Percentiles rank a stretch among this genome's conserved stretches.
phyloP scores from a whole-genome alignment of 2,113 vertebrate genomes.

The Corythoichthys haematopterus region DNA sequence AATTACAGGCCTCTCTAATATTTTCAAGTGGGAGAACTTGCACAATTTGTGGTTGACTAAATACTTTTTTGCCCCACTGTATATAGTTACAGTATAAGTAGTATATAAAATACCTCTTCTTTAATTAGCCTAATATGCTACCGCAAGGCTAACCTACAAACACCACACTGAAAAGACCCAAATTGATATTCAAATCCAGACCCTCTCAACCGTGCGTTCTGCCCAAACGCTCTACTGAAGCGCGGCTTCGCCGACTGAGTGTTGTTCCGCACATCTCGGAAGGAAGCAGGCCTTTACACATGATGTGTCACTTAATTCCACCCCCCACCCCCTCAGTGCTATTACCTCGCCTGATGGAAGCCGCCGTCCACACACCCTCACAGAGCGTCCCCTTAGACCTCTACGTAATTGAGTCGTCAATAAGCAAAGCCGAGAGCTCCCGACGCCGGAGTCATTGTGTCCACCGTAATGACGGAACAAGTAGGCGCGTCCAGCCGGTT shows the following conservation, averaged over 20 bases:
- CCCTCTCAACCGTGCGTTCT: background rate
- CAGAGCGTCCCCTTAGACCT: conserved; percentile 31
- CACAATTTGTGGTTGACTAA: no score
- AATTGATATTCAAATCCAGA: background rate
- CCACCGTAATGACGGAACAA: conserved; percentile 22
- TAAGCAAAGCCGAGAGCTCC: conserved; percentile 32
- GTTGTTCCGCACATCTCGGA: background rate
- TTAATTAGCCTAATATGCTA: no score
- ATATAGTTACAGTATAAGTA: no score
- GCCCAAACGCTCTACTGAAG: no score
- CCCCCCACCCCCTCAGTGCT: conserved; percentile 7
- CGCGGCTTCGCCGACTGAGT: background rate
- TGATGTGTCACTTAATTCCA: background rate
- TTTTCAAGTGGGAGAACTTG: no score
- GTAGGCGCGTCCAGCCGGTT: conserved; percentile 9
- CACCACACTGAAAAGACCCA: background rate
- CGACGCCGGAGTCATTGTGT: conserved; percentile 29
- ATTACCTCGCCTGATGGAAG: conserved; percentile 17
- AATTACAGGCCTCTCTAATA: no score
- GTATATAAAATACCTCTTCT: no score
- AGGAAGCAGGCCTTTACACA: background rate
- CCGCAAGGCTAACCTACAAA: no score
- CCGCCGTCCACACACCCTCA: background rate
- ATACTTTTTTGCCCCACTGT: no score
- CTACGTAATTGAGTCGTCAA: conserved; percentile 39